Conservation (phyloP, 2,888 invertebrate genomes). For the Cosmorhoe ocellata region DNA sequence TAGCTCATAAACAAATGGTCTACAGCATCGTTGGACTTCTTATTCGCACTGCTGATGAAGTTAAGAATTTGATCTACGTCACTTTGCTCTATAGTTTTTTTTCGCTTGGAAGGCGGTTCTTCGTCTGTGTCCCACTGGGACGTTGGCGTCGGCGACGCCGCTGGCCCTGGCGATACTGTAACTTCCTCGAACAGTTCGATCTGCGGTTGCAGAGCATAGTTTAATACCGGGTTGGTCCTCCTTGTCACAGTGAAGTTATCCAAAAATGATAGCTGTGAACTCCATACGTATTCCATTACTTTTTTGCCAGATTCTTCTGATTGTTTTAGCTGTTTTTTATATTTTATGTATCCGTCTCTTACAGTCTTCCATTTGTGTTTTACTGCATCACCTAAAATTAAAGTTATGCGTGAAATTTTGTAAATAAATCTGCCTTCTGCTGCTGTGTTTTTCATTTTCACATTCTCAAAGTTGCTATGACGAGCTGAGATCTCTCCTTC, state of each 20-base stretch:
- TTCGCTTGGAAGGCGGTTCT: constrained; percentile 17
- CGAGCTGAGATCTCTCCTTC: too few relatives aligned
- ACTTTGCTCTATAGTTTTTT: constrained; percentile 7
- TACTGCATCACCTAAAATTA: constrained; percentile 39
- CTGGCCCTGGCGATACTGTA: neutral
- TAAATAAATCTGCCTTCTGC: too few relatives aligned
- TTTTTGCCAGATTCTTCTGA: constrained; percentile 33
- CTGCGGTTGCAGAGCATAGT: constrained; percentile 18
- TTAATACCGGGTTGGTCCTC: constrained; percentile 5
- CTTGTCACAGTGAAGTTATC: constrained; percentile 32
- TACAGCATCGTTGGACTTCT: constrained; percentile 18
- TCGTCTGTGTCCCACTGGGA: constrained; percentile 7
- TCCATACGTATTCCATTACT: constrained; percentile 41
- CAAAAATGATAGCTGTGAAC: constrained; percentile 37
- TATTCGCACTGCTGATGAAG: constrained; percentile 2
- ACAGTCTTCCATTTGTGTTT: constrained; percentile 49
- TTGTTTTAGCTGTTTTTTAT: constrained; percentile 37
- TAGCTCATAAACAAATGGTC: constrained; percentile 35
- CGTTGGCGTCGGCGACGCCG: neutral
- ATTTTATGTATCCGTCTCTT: constrained; percentile 47
- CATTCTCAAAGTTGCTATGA: too few relatives aligned
- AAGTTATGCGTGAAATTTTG: too few relatives aligned
- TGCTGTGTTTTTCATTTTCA: too few relatives aligned
- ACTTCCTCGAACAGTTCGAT: constrained; percentile 13
- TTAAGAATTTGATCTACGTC: constrained; percentile 18